A percentile compares a stretch with the other conserved stretches of the same genome.
phyloP scores from a whole-genome alignment of 2,113 vertebrate species.

The Spermophilus dauricus region DNA sequence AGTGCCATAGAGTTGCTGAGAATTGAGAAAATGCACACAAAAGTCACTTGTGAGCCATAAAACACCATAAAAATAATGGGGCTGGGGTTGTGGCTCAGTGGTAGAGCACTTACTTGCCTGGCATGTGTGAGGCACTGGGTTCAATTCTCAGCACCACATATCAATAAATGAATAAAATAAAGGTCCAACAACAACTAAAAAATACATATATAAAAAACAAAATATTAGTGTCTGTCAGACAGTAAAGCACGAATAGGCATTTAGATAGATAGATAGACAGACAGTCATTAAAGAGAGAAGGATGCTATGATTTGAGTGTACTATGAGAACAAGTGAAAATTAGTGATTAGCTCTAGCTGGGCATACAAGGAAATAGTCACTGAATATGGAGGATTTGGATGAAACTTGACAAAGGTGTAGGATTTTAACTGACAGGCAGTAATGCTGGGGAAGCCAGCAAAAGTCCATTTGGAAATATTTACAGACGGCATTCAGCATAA shows the following conservation, averaged over 20 bases:
- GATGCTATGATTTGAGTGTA: not conserved
- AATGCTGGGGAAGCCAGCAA: not conserved
- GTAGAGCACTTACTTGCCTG: no score
- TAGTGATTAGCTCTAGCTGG: not conserved
- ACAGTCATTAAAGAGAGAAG: not conserved
- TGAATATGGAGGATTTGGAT: not conserved
- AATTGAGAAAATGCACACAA: not conserved
- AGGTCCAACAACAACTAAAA: no score
- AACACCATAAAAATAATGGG: not conserved
- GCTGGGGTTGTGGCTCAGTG: no score
- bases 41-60: not conserved
- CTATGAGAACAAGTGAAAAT: not conserved
- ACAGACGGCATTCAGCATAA: not conserved
- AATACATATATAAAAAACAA: not conserved
- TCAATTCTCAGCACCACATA: no score
- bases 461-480: not conserved
- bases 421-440: constrained; percentile 37
- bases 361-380: not conserved
- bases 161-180: no score
- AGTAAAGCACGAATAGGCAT: not conserved
- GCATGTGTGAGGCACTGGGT: no score
- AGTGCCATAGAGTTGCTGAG: not conserved
- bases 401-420: not conserved
- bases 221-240: not conserved
- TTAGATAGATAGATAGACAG: not conserved